Conservation (phyloP, 2,797 vertebrate species). For the Psittacula derbiana region DNA sequence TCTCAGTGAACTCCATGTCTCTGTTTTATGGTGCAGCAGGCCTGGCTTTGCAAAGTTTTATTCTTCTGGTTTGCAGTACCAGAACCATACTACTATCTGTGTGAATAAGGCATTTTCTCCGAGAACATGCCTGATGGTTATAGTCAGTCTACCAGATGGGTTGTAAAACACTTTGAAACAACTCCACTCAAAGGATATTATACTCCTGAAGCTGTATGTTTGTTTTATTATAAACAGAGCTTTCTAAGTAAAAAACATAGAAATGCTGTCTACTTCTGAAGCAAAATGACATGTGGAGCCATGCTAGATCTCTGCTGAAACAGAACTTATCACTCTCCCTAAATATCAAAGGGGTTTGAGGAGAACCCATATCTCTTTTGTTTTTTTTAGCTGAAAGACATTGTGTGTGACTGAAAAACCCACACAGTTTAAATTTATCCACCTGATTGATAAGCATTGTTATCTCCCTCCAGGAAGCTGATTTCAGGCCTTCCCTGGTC, state of each 20-base stretch:
- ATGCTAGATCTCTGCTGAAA: neutral
- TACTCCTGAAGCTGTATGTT: slow-evolving; percentile 44
- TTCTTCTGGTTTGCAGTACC: slow-evolving; percentile 44
- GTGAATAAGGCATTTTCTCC: slow-evolving; percentile 63
- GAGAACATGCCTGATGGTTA: slow-evolving; percentile 37
- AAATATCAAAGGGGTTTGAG: slow-evolving; percentile 22
- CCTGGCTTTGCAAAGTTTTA: neutral
- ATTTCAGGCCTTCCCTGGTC: neutral
- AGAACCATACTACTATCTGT: slow-evolving; percentile 62
- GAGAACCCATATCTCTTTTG: neutral
- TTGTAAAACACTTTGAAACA: slow-evolving; percentile 73
- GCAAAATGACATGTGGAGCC: neutral
- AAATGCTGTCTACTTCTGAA: slow-evolving; percentile 31
- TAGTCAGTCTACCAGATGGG: slow-evolving; percentile 73
- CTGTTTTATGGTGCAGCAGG: slow-evolving; percentile 64
- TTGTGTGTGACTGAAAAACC: neutral
- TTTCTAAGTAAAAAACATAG: slow-evolving; percentile 23
- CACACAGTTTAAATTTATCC: neutral
- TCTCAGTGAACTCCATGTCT: slow-evolving; percentile 31
- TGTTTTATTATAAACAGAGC: slow-evolving; percentile 63
- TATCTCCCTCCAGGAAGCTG: neutral
- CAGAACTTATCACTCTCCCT: neutral
- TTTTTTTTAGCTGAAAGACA: neutral
- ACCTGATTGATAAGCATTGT: neutral
- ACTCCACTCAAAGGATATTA: slow-evolving; percentile 48